Conservation (phyloP, 1,140 invertebrate genomes). For the Helicorthomorpha holstii region DNA sequence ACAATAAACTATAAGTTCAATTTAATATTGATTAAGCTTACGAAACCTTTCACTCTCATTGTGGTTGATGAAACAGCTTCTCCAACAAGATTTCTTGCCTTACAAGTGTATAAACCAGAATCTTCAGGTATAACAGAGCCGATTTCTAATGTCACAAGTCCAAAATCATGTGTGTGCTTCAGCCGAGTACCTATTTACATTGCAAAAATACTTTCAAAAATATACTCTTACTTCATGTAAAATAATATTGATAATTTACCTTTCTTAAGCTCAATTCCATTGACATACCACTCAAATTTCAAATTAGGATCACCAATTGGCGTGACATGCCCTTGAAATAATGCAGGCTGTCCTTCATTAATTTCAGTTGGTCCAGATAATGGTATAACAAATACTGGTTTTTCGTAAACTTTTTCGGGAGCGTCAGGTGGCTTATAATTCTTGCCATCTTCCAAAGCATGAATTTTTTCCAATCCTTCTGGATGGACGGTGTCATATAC, state of each 20-base stretch:
- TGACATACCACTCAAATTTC: constrained; percentile 85
- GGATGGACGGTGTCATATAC: constrained; percentile 85
- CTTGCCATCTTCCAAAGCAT: constrained; percentile 64
- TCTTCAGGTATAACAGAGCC: constrained; percentile 72
- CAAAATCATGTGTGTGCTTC: constrained; percentile 79
- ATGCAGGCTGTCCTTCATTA: constrained; percentile 83
- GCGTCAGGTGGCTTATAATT: constrained; percentile 30
- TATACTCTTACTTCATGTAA: constrained; percentile 16
- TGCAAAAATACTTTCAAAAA: constrained; percentile 31
- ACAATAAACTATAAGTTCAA: background rate
- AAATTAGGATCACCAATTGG: constrained; percentile 82
- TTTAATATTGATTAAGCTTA: background rate
- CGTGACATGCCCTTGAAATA: constrained; percentile 90
- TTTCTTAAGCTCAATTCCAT: constrained; percentile 78
- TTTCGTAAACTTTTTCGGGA: constrained; percentile 60
- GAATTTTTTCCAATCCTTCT: constrained; percentile 83
- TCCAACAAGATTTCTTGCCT: constrained; percentile 75
- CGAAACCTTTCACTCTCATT: constrained; percentile 55
- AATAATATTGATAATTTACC: constrained; percentile 31
- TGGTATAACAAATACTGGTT: constrained; percentile 81
- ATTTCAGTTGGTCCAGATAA: constrained; percentile 75
- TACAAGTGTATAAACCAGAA: constrained; percentile 81
- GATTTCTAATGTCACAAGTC: constrained; percentile 83
- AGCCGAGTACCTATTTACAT: constrained; percentile 53
- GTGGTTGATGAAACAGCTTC: constrained; percentile 79